Evolutionary conservation across 1,140 invertebrate species (phyloP).

Genomic region (Drosophila lacteicornis): DNA sequence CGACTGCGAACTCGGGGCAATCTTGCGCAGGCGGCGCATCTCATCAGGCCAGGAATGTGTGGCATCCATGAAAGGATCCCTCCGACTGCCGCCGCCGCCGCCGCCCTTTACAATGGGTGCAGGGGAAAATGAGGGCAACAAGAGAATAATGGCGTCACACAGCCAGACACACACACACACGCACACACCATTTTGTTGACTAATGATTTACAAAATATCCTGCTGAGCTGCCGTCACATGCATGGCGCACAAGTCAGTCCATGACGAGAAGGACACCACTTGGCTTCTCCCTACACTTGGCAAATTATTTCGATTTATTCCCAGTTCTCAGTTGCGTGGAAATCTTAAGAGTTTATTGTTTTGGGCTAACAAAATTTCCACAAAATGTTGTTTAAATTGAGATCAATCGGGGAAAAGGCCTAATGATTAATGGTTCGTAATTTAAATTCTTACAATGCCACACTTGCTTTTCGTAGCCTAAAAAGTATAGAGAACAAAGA

Average conservation of each 20-base stretch:
- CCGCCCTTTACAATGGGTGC: neutral
- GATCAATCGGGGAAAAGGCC: neutral
- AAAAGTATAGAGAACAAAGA: no score
- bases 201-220: slow-evolving; percentile 69
- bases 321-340: neutral
- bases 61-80: slow-evolving; percentile 17
- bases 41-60: slow-evolving; percentile 42
- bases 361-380: neutral
- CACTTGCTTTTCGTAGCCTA: neutral
- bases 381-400: neutral
- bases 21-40: slow-evolving; percentile 47
- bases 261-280: slow-evolving; percentile 28
- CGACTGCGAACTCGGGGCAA: slow-evolving; percentile 17
- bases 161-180: slow-evolving; percentile 10
- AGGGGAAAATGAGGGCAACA: slow-evolving; percentile 32
- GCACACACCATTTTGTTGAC: slow-evolving; percentile 46
- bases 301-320: neutral
- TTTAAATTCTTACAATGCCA: neutral
- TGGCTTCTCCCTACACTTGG: slow-evolving; percentile 26
- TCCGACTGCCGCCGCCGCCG: no score
- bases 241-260: slow-evolving; percentile 44
- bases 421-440: neutral
- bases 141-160: slow-evolving; percentile 51
- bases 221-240: slow-evolving; percentile 56
- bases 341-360: neutral